Percentiles rank a stretch among this genome's conserved stretches.
phyloP scores from a whole-genome alignment of 2,113 vertebrate genomes.

The Bubo scandiacus region DNA sequence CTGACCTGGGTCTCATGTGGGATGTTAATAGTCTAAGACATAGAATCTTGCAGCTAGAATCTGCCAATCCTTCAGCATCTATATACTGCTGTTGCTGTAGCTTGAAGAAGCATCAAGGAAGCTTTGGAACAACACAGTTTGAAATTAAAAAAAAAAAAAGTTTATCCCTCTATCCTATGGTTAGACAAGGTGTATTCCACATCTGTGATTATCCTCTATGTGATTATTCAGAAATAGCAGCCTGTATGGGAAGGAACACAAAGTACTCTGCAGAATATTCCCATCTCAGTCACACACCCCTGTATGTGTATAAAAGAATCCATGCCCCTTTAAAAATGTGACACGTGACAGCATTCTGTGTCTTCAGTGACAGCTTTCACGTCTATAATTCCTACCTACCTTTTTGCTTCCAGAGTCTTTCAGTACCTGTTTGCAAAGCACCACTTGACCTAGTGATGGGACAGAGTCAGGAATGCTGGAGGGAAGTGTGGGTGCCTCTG shows the following conservation, averaged over 20 bases:
- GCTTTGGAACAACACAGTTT: background rate
- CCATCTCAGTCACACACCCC: fast-evolving
- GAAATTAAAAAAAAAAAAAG: background rate
- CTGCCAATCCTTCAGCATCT: background rate
- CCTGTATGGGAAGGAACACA: background rate
- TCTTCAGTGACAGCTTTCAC: background rate
- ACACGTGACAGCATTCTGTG: fast-evolving
- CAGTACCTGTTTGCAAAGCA: background rate
- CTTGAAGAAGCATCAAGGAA: background rate
- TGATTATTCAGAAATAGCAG: background rate
- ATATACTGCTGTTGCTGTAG: background rate
- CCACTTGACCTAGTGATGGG: fast-evolving
- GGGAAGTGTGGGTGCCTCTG: fast-evolving
- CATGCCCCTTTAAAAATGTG: background rate
- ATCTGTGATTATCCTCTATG: background rate
- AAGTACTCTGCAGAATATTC: background rate
- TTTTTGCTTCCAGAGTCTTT: background rate
- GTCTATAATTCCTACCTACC: background rate
- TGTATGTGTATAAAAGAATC: background rate
- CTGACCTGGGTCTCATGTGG: background rate
- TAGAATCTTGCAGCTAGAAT: background rate
- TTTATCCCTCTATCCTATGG: background rate
- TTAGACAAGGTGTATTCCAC: background rate
- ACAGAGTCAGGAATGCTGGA: background rate
- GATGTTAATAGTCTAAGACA: background rate